Evolutionary conservation across 2,797 vertebrate species (phyloP).

Genomic region (Lacerta agilis): DNA sequence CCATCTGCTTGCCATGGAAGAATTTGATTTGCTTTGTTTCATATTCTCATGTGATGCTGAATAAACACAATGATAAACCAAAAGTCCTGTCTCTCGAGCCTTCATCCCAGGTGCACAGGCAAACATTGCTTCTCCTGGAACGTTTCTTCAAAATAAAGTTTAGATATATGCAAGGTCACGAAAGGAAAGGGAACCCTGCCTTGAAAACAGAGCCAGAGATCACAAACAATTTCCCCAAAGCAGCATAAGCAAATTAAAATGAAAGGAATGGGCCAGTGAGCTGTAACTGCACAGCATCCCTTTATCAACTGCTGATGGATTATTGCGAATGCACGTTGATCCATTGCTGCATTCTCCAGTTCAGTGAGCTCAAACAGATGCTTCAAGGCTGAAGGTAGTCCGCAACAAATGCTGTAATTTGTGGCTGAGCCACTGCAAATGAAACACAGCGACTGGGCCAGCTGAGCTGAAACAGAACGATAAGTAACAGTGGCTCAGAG

Average conservation of each 20-base stretch:
- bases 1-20: too few species aligned
- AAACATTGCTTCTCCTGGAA: rapidly evolving
- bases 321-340: slow-evolving; percentile 57
- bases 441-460: slow-evolving; percentile 65
- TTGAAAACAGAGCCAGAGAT: slow-evolving; percentile 1
- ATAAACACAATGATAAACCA: too few species aligned
- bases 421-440: slow-evolving; percentile 71
- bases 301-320: slow-evolving; percentile 58
- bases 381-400: slow-evolving; percentile 56
- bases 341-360: slow-evolving; percentile 64
- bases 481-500: slow-evolving; percentile 63
- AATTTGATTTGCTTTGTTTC: too few species aligned
- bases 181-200: slow-evolving; percentile 27
- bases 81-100: neutral
- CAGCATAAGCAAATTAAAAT: slow-evolving; percentile 62
- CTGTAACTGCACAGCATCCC: slow-evolving; percentile 36
- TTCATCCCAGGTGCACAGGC: neutral
- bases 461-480: slow-evolving; percentile 65
- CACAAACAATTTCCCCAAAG: slow-evolving; percentile 52
- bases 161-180: slow-evolving; percentile 14
- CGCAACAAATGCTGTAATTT: slow-evolving; percentile 72
- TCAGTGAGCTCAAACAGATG: slow-evolving; percentile 63
- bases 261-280: slow-evolving; percentile 51
- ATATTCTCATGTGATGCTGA: too few species aligned
- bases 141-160: neutral